Evolutionary conservation across 2,888 invertebrate genomes (phyloP).

Genomic region (Phyllotreta striolata): DNA sequence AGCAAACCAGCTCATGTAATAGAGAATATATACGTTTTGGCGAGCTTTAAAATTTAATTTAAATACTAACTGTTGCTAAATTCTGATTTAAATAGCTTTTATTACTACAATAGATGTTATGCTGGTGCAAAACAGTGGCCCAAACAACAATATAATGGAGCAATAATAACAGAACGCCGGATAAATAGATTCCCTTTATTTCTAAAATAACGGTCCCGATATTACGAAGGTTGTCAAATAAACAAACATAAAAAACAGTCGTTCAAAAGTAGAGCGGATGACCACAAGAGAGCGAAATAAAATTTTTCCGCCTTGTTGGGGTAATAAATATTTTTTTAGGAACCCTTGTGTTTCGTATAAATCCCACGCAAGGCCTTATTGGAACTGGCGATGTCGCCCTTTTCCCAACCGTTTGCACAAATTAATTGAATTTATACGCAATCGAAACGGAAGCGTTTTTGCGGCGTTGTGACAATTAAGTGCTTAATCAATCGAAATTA

Average conservation of each 20-base stretch:
- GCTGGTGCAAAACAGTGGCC: too few species aligned
- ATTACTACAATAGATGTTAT: too few species aligned
- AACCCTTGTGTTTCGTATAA: constrained; percentile 1
- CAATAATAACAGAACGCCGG: too few species aligned
- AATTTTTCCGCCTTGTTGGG: constrained; percentile 6
- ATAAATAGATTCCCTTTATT: too few species aligned
- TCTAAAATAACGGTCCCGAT: too few species aligned
- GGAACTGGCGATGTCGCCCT: neutral
- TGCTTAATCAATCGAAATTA: too few species aligned
- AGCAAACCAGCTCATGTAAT: too few species aligned
- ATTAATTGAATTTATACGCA: constrained; percentile 2
- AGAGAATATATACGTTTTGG: too few species aligned
- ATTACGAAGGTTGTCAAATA: too few species aligned
- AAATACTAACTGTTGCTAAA: neutral
- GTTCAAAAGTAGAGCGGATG: constrained; percentile 10
- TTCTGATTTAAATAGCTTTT: too few species aligned
- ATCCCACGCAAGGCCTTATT: constrained; percentile 18
- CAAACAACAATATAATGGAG: too few species aligned
- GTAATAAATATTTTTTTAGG: constrained; percentile 17
- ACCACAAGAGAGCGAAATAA: constrained; percentile 3
- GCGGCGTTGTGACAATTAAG: too few species aligned
- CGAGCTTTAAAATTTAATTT: neutral
- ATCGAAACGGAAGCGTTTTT: neutral
- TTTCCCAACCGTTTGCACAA: constrained; percentile 13
- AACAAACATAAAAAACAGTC: constrained; percentile 14